These are phyloP conservation scores for Ophion slaviceki DNA, from an alignment of 2,888 invertebrate species.

Conservation along the genomic window DNA sequence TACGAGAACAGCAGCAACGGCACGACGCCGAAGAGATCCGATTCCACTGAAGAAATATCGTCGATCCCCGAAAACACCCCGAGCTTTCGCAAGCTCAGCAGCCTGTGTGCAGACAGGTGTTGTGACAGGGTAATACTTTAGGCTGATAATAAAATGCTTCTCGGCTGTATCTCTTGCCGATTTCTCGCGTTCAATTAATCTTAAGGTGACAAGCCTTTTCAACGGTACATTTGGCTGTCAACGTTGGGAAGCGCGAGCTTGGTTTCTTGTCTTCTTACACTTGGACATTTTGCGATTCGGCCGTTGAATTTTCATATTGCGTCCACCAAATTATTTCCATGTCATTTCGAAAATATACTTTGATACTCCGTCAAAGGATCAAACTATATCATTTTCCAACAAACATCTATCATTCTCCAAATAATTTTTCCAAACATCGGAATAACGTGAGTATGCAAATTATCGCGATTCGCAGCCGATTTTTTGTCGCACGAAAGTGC, in stretches of 20 bases:
- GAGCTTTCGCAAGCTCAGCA: conserved; percentile 85
- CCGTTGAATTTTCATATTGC: background rate
- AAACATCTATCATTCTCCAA: background rate
- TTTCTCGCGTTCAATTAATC: background rate
- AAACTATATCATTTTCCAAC: no score
- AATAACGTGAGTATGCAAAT: conserved; percentile 11
- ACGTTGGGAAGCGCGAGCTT: conserved; percentile 16
- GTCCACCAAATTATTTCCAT: background rate
- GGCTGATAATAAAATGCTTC: conserved; percentile 44
- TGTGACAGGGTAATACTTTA: conserved; percentile 73
- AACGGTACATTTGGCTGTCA: conserved; percentile 13
- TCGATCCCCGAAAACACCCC: conserved; percentile 85
- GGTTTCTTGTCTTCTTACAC: conserved; percentile 9
- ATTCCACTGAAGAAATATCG: conserved; percentile 74
- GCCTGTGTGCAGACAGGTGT: conserved; percentile 74
- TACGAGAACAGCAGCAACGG: conserved; percentile 73
- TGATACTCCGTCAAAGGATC: no score
- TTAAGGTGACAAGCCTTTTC: background rate
- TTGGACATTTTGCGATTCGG: background rate
- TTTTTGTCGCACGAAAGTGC: conserved; percentile 19
- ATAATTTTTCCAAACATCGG: background rate
- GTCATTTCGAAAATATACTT: background rate
- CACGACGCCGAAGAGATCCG: conserved; percentile 74
- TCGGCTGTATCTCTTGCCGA: background rate
- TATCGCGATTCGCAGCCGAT: background rate